phyloP scores from a whole-genome alignment of 2,888 invertebrate genomes.

The Drosophila paramelanica region DNA sequence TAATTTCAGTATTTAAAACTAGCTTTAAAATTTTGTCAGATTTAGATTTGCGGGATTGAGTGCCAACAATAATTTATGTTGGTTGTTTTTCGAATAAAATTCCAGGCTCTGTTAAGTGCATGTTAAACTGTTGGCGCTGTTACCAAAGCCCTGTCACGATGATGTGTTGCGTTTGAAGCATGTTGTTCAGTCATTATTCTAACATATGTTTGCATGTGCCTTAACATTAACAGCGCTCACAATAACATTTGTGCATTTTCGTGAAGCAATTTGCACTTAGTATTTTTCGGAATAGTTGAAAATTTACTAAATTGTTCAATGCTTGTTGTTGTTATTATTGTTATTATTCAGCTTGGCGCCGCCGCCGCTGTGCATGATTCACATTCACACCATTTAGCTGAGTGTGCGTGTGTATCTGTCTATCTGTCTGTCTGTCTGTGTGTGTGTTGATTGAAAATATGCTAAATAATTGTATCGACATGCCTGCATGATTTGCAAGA shows the following conservation, averaged over 20 bases:
- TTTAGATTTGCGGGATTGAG: no score
- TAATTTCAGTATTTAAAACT: no score
- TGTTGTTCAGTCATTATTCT: no score
- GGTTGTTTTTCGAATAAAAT: no score
- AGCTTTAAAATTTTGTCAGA: no score
- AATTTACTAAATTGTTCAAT: constrained; percentile 33
- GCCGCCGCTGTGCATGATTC: constrained; percentile 44
- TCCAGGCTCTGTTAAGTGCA: no score
- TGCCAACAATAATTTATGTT: no score
- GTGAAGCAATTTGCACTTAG: constrained; percentile 7
- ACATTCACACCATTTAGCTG: constrained; percentile 34
- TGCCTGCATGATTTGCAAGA: constrained; percentile 24
- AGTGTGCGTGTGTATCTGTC: background rate
- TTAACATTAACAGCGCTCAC: constrained; percentile 6
- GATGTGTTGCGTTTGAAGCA: no score
- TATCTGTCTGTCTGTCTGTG: background rate
- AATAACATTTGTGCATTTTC: constrained; percentile 1
- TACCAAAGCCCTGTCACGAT: no score
- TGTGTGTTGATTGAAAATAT: constrained; percentile 67
- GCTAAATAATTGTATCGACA: constrained; percentile 74
- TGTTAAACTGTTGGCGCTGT: no score
- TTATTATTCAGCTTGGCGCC: constrained; percentile 27
- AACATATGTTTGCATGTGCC: background rate
- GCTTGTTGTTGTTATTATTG: constrained; percentile 20
- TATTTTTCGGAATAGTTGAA: constrained; percentile 27